These are phyloP conservation scores for Penaeus vannamei DNA, from an alignment of 1,140 invertebrate species.

Conservation along the genomic window DNA sequence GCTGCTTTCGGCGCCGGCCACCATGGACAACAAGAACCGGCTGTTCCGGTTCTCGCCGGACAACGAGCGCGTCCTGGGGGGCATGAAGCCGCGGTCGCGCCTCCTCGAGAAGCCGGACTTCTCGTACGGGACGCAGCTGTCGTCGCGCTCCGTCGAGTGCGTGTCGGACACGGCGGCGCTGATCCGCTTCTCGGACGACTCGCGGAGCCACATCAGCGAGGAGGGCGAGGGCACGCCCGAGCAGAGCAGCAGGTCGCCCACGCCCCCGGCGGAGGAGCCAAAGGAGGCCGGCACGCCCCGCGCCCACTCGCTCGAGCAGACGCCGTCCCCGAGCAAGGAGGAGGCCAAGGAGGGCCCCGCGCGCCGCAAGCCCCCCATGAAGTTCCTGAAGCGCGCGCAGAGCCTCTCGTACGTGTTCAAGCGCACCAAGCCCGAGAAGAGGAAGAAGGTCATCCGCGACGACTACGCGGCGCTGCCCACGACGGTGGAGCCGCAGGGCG, in stretches of 20 bases:
- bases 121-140: conserved; percentile 22
- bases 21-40: conserved; percentile 63
- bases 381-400: conserved; percentile 67
- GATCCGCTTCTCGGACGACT: conserved; percentile 43
- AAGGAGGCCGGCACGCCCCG: background rate
- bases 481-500: conserved; percentile 56
- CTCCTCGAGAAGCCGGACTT: conserved; percentile 48
- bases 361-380: conserved; percentile 59
- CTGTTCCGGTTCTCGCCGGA: conserved; percentile 62
- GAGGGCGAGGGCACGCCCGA: conserved; percentile 53
- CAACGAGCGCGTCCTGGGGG: conserved; percentile 20
- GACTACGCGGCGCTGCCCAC: conserved; percentile 54
- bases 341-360: conserved; percentile 1
- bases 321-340: background rate
- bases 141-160: conserved; percentile 50
- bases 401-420: conserved; percentile 67
- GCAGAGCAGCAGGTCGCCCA: conserved; percentile 52
- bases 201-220: conserved; percentile 54
- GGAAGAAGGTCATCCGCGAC: conserved; percentile 62
- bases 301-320: background rate
- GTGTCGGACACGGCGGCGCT: conserved; percentile 31
- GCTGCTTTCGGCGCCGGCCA: conserved; percentile 57
- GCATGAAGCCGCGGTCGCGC: conserved; percentile 41
- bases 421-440: conserved; percentile 61
- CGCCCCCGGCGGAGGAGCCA: conserved; percentile 14